These are phyloP conservation scores for Numenius arquata DNA, from an alignment of 2,113 vertebrate genomes.

Conservation along the genomic window DNA sequence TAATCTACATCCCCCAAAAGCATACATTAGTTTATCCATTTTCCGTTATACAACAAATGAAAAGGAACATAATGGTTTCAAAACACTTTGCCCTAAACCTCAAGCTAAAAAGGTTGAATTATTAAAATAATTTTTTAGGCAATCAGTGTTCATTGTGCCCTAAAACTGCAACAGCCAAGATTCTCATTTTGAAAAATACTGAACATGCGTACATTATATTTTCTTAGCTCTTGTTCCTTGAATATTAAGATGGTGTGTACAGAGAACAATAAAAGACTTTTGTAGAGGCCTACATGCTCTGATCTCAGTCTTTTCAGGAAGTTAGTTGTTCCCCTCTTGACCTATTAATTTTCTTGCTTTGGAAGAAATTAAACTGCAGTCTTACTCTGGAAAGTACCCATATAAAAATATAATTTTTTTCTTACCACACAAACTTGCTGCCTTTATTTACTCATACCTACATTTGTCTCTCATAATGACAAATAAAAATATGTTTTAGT, in stretches of 20 bases:
- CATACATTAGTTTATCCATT: constrained; percentile 31
- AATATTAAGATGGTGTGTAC: constrained; percentile 12
- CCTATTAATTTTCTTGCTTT: constrained; percentile 34
- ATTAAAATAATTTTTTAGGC: constrained; percentile 54
- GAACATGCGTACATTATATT: constrained; percentile 1
- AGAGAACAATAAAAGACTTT: constrained; percentile 31
- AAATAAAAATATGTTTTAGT: not conserved
- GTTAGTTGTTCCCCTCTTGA: not conserved
- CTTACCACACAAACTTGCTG: not conserved
- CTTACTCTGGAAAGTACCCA: not conserved
- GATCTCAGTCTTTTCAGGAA: constrained; percentile 24
- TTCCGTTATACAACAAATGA: constrained; percentile 44
- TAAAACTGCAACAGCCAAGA: constrained; percentile 39
- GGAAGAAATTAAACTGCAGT: constrained; percentile 20
- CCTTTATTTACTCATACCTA: not conserved
- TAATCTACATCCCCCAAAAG: not conserved
- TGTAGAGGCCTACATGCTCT: not conserved
- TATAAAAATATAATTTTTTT: not conserved
- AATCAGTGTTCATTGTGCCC: constrained; percentile 65
- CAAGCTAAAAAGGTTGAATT: constrained; percentile 52
- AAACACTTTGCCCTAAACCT: constrained; percentile 24
- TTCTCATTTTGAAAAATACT: constrained; percentile 49
- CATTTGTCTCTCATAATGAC: not conserved
- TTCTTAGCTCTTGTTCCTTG: constrained; percentile 33
- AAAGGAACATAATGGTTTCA: constrained; percentile 42